phyloP scores from a whole-genome alignment of 2,797 vertebrate species.

The Ispidina lecontei region DNA sequence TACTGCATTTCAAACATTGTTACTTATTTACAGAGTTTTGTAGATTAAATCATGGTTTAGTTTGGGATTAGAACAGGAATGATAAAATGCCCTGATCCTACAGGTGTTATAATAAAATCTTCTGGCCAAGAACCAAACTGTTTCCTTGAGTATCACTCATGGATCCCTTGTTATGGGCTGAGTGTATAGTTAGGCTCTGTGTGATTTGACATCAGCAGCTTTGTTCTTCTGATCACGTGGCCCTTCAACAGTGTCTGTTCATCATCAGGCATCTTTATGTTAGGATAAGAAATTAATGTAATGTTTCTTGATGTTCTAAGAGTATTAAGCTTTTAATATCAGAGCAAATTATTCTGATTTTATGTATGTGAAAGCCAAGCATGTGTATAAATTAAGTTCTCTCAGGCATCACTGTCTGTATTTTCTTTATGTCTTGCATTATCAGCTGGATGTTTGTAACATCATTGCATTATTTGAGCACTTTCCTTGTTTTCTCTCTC shows the following conservation, averaged over 20 bases:
- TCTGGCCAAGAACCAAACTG: not conserved
- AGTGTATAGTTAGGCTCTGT: not conserved
- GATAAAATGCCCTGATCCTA: accelerated
- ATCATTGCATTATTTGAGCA: not conserved
- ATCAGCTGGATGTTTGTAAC: not conserved
- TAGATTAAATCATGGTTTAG: not conserved
- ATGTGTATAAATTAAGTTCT: not conserved
- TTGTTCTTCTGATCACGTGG: not conserved
- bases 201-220: not conserved
- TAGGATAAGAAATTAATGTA: not conserved
- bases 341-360: not conserved
- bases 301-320: not conserved
- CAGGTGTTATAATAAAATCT: not conserved
- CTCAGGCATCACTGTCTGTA: not conserved
- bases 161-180: not conserved
- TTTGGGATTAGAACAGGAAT: not conserved
- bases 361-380: not conserved
- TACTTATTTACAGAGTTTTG: not conserved
- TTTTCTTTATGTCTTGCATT: not conserved
- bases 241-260: not conserved
- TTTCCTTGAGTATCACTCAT: accelerated
- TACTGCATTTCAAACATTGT: not conserved
- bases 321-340: not conserved
- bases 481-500: not conserved
- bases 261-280: not conserved